Base-by-base conservation (phyloP, 2,797 vertebrate species). In the Semaprochilodus insignis region DNA sequence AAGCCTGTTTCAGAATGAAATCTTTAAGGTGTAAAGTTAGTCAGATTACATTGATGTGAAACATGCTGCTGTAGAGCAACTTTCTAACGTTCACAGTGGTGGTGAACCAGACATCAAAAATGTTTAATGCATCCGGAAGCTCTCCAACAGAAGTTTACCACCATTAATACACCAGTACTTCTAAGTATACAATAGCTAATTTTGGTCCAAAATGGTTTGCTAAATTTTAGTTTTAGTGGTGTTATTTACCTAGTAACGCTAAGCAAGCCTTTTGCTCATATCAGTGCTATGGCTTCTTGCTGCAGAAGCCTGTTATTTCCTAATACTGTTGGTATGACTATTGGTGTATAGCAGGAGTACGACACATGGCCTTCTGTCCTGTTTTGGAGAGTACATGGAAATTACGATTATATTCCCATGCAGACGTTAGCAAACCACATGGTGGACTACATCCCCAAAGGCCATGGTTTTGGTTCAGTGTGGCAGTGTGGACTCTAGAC, bases 401-500 rank as follows among this genome's bases (percentile, higher is more conserved):
- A 71, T 48, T 51, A 78, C 36, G 40, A 63, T 34, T 54, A 66
- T 25, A 54, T 77, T 82, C 77, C 31, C 3, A 77, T 31, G 66
- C 21, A 65, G 5, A 73, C 74, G 34, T 8, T 27, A 15, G 21
- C 74, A 82, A 83, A 85, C 78, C 74, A 74, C 62, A 81, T 19
- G 52, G 21, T n/a, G 36, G 40, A 76, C 65, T 75, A 55, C 78
- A 87, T 87, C 78, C 74, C 72, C 70, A 81, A 67, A 81, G 51
- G n/a, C n/a, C 40, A 40, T 80, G n/a, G 71, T 83, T 67, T 78
- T 59, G 77, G 25, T 80, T 83, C 70, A 77, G 44, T 51, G 19
- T 59, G 27, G 77, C 21, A 21, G 62, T 59, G 71, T 78, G 25
- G 73, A 82, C 63, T 40, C 13, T 15, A 79, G 23, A 78, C 75